Base-by-base conservation (phyloP, 2,888 invertebrate species). In the Sarcophaga rosellei region DNA sequence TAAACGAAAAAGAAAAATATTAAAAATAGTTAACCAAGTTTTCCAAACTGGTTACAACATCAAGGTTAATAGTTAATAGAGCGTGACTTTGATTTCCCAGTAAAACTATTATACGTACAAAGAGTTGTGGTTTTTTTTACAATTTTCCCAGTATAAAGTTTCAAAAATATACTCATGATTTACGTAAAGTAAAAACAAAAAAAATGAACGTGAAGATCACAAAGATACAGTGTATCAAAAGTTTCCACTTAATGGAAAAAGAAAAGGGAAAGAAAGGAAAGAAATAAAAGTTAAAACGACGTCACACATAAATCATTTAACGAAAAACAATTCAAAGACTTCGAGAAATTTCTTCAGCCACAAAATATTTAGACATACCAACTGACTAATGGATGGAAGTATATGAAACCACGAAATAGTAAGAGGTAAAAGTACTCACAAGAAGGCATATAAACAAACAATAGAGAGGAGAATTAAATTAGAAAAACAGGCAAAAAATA, bases 261-360 rank as follows among this genome's bases (percentile, higher is more conserved):
- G 12, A 53, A 15, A 53, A 20, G 20, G 44, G 21, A 61, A 68
- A 11, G 11, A 77, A 68, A 23, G 4, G n/a, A 17, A 68, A 57
- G 17, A 59, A 69, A 68, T 5, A 4, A 77, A 68, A 44, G 12
- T 6, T 17, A 77, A 61, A 66, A 45, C 12, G 11, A 77, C 77
- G 68, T 57, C 59, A 77, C 21, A 53, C 53, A 53, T 17, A 53
- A 53, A n/a, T 23, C 8, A 69, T 47, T 8, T 45, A 20, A 72
- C 61, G 20, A 66, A 61, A 66, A 68, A 68, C 25, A 59, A 35
- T 35, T n/a, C 12, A 53, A 53, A 53, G 12, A 53, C 4, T 53
- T 44, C 20, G n/a, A 59, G 12, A 72, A 72, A 72, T 72, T 72
- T 72, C 35, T 47, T 12, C 12, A 69, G 47, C 15, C 20, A n/a